Evolutionary conservation across 2,113 vertebrate genomes (phyloP), one percentile per base, ranked within the genome.

Genomic region (Morone saxatilis): DNA sequence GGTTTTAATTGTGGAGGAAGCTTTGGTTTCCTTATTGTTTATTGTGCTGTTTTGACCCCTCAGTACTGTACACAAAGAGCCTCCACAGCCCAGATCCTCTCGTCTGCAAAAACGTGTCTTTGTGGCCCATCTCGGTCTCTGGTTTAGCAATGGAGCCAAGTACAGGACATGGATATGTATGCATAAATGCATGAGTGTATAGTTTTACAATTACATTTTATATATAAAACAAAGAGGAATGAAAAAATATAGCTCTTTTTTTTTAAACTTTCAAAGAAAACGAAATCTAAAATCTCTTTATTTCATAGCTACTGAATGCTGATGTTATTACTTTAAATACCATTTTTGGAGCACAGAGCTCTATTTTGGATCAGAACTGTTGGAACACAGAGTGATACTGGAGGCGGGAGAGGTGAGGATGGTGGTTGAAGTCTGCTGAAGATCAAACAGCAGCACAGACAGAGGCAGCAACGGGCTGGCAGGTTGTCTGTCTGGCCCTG

Each of bases 361-460:
- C 63, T 63, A 43, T 78, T 78, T 77, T 61, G 66, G 50, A 70
- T 69, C 17, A 69, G 1, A 61, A 53, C 43, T 25, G 56, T 20
- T 56, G 41, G 70, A 81, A 54, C 54, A 40, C 0, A 43, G 31
- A 25, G 56, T 0, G 54, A 75, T 40, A 6, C 36, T 20, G 38
- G 57, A 63, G 78, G 56, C 31, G 51, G 43, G 81, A 36, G 72
- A 76, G 69, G 71, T 74, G 78, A 86, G 43, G 65, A 41, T 50
- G 5, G 73, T 40, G 54, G 68, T 9, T 62, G 4, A 83, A 71
- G 81, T 50, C 43, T 3, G 81, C 65, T 59, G 73, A 45, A 78
- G 71, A 84, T 90, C 74, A 85, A 84, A 90, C 63, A 20, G 47
- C 47, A 36, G 77, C 79, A 74, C 65, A 82, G 56, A 78, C 14